Evolutionary conservation across 2,797 vertebrate genomes (phyloP).

Genomic region (Fratercula arctica): DNA sequence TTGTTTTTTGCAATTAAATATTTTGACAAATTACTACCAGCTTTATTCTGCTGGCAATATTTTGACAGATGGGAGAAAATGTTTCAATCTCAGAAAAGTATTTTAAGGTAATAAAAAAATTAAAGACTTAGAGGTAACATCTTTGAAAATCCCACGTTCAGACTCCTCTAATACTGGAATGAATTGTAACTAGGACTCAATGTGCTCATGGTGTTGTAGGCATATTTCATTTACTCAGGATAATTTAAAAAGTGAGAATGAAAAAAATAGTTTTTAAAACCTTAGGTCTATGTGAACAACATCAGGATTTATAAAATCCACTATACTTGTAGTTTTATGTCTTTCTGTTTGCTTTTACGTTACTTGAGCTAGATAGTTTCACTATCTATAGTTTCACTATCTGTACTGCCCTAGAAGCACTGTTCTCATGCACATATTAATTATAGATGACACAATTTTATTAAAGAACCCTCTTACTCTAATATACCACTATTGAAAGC

Average conservation of each 20-base stretch:
- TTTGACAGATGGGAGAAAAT: constrained; percentile 77
- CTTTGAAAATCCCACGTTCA: constrained; percentile 53
- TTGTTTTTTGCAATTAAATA: constrained; percentile 72
- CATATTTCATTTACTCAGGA: neutral
- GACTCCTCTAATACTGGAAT: constrained; percentile 2
- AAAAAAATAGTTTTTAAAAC: neutral
- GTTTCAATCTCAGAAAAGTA: constrained; percentile 71
- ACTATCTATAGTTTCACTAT: neutral
- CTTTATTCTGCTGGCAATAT: constrained; percentile 77
- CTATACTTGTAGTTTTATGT: neutral
- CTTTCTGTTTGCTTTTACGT: neutral
- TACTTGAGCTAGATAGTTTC: neutral
- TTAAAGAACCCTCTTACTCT: neutral
- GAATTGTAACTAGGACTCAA: neutral
- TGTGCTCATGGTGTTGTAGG: constrained; percentile 4
- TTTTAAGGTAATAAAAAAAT: constrained; percentile 65
- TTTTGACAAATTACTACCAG: constrained; percentile 79
- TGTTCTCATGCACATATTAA: neutral
- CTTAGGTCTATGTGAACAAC: neutral
- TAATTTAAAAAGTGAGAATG: neutral
- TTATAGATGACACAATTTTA: neutral
- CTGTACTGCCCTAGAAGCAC: neutral
- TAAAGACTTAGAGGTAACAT: constrained; percentile 50
- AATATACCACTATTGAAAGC: neutral
- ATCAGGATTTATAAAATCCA: neutral